Base-by-base conservation (phyloP, 2,113 vertebrate species). In the Parotia lawesii region DNA sequence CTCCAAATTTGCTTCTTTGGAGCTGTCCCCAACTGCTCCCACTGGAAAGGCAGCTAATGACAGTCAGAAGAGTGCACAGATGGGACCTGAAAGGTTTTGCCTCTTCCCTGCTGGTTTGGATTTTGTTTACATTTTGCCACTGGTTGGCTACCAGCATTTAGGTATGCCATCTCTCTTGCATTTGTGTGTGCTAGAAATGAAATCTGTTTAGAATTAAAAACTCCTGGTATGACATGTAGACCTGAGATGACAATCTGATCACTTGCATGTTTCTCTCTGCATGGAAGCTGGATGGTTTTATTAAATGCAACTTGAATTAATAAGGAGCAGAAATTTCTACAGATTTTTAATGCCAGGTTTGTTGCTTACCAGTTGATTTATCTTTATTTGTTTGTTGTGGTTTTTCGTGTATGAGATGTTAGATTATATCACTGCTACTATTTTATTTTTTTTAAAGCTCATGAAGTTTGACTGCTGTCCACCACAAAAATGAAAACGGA, bases 311-410 rank as follows among this genome's bases (percentile, higher is more conserved):
- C 73, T 40, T 95, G 83, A 97, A 96, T 86, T 80, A 96, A 93
- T 91, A 95, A 70, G 60, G 81, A 96, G 83, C 75, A 93, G 75
- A 51, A 90, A 87, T 92, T 85, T 51, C 58, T 84, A 89, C 72
- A 74, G 57, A n/a, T 89, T 70, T 91, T 94, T 72, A 84, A 81
- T 67, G 89, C 40, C 90, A 97, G 93, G 64, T 94, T 91, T 97
- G 92, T 81, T 96, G 84, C 93, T 97, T 96, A 95, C 90, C 95
- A 93, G 47, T 79, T 70, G 24, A 50, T 87, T 38, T 69, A 81
- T 15, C 48, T 65, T 70, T 33, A 40, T 65, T 50, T 58, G n/a
- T 12, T 56, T 2, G 2, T 4, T 54, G 70, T 15, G 15, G 0
- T 2, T 56, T 85, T 91, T 87, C 80, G 77, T 62, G 24, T 50